Evolutionary conservation across 2,113 vertebrate genomes (phyloP), one percentile per base, ranked within the genome.

Genomic region (Limanda limanda): DNA sequence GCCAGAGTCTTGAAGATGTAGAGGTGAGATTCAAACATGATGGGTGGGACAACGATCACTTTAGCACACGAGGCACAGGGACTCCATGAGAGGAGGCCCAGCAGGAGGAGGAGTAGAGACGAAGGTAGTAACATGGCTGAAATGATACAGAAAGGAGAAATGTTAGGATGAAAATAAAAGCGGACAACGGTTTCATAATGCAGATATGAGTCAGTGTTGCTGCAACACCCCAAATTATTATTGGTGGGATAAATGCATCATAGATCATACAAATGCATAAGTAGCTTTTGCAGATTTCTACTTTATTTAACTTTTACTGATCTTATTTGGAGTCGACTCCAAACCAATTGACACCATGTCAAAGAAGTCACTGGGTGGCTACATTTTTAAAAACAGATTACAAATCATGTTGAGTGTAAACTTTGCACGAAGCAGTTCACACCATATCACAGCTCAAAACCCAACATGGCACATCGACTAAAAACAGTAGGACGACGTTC

Each of bases 21-120:
- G 76, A 99, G 94, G 92, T 99, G 98, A 82, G 98, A 99, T 94
- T 99, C 98, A 83, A 99, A 99, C 97, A 99, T 98, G 93, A 99
- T 98, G 92, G 98, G 98, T 84, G 98, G 98, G 88, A 99, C 96
- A 27, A 99, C 94, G 23, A 99, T 94, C 4, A 99, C 96, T 96
- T 98, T 99, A 90, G 97, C 96, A 68, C 93, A 90, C 1, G 88
- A 94, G 74, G 92, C 86, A 63, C 94, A 93, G 9, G 95, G 83
- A 67, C 73, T 76, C 85, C 88, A 90, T 48, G 58, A 40, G 60
- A 91, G 73, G 76, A 92, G 67, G 68, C 89, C 79, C 2, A 85
- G 27, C 5, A 31, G 62, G 60, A 93, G 68, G 27, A 91, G 57
- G 40, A 81, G 48, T 24, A 93, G 94, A 83, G 93, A 94, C 88